Evolutionary conservation across 2,888 invertebrate species (phyloP).

Genomic region (Teleogryllus oceanicus): DNA sequence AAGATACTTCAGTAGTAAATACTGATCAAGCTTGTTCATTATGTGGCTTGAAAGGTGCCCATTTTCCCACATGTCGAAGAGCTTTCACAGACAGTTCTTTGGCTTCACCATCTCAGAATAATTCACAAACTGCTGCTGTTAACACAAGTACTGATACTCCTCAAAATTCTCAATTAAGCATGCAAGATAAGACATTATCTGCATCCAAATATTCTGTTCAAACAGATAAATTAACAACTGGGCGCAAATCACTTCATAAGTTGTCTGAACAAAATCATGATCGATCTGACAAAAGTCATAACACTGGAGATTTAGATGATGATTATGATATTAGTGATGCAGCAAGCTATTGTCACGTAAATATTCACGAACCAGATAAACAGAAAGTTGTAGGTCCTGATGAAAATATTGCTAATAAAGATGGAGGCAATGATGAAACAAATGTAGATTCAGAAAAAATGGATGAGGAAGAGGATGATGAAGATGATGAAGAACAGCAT

Average conservation of each 20-base stretch:
- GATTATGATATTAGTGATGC: conserved; percentile 37
- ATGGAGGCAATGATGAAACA: conserved; percentile 44
- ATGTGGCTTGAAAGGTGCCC: conserved; percentile 47
- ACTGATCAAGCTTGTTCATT: conserved; percentile 43
- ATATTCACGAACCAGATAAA: conserved; percentile 31
- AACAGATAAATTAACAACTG: conserved; percentile 24
- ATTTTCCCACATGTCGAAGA: conserved; percentile 45
- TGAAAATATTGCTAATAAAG: conserved; percentile 39
- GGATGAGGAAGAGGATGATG: conserved; percentile 31
- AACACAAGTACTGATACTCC: neutral
- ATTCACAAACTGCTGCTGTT: neutral
- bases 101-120: neutral
- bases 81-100: conserved; percentile 27
- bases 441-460: conserved; percentile 34
- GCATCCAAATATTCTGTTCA: conserved; percentile 28
- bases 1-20: conserved; percentile 22
- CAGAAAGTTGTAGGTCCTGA: conserved; percentile 22
- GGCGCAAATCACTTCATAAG: conserved; percentile 24
- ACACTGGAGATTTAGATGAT: conserved; percentile 30
- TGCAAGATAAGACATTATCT: conserved; percentile 25
- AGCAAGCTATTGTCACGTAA: conserved; percentile 34
- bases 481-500: conserved; percentile 27
- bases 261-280: conserved; percentile 23
- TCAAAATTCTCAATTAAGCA: neutral
- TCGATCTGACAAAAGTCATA: conserved; percentile 24